Percentiles rank a stretch among this genome's conserved stretches.
phyloP scores from a whole-genome alignment of 2,113 vertebrate species.

The Thamnaconus septentrionalis region DNA sequence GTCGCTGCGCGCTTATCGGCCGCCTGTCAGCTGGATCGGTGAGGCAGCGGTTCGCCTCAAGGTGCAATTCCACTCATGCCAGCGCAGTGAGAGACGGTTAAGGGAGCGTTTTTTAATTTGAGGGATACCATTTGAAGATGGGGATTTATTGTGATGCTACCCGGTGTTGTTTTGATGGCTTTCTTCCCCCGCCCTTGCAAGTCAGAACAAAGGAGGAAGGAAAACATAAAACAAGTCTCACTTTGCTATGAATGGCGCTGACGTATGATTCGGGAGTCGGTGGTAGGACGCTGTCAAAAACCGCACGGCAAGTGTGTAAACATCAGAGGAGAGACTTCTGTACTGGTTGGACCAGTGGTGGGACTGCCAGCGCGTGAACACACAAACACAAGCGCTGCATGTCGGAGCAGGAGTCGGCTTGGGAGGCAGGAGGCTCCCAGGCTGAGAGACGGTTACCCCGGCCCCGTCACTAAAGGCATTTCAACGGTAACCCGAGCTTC shows the following conservation, averaged over 20 bases:
- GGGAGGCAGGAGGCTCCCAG: conserved; percentile 25
- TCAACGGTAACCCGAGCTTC: conserved; percentile 53
- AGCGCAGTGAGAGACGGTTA: conserved; percentile 29
- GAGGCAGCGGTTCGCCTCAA: conserved; percentile 48
- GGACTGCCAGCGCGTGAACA: conserved; percentile 1
- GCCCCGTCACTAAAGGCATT: conserved; percentile 41
- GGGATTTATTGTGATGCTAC: conserved; percentile 33
- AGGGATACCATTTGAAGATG: conserved; percentile 37
- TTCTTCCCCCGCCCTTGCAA: neutral
- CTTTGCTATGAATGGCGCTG: no score
- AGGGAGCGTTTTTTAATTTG: conserved; percentile 44
- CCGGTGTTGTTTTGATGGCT: conserved; percentile 13
- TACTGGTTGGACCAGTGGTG: neutral
- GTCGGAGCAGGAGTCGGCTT: conserved; percentile 40
- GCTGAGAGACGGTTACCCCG: conserved; percentile 21
- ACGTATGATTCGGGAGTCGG: no score
- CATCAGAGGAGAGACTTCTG: neutral
- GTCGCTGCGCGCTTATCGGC: conserved; percentile 52
- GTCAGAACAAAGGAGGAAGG: conserved; percentile 18
- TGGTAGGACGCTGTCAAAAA: neutral
- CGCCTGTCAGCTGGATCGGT: conserved; percentile 29
- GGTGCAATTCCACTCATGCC: conserved; percentile 72
- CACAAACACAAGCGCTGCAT: conserved; percentile 22
- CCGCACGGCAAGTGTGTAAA: conserved; percentile 2
- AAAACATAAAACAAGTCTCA: no score